Percentiles rank a stretch among this genome's conserved stretches.
Conservation (phyloP, 2,797 vertebrate genomes). For the Bovichtus variegatus region DNA sequence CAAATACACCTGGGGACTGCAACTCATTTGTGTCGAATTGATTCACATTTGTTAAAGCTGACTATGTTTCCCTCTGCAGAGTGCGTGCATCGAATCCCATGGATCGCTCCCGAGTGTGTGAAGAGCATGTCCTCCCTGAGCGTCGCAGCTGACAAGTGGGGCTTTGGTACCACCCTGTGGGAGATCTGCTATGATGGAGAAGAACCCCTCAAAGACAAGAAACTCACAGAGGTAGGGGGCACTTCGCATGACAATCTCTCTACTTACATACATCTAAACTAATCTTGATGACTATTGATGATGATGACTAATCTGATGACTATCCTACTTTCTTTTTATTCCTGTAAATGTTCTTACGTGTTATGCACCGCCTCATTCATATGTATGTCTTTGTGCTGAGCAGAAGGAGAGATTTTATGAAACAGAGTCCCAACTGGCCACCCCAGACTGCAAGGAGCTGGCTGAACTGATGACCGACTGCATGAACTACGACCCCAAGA, state of each 20-base stretch:
- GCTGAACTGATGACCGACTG: conserved; percentile 97
- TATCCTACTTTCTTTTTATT: too few species aligned
- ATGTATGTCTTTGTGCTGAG: conserved; percentile 49
- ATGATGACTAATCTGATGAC: too few species aligned
- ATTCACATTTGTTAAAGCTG: not conserved
- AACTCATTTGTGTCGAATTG: not conserved
- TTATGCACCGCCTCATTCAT: not conserved
- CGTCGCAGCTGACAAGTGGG: conserved; percentile 97
- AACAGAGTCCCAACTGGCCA: conserved; percentile 89
- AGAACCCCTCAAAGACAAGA: conserved; percentile 95
- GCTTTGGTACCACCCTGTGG: conserved; percentile 98
- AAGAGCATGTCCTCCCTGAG: conserved; percentile 88
- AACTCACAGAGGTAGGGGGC: conserved; percentile 90
- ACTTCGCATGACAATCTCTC: not conserved
- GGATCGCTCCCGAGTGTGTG: conserved; percentile 97
- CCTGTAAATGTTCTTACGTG: too few species aligned
- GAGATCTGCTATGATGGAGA: conserved; percentile 99
- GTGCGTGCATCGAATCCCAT: conserved; percentile 94
- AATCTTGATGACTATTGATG: too few species aligned
- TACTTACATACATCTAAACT: too few species aligned
- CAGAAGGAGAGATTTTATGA: conserved; percentile 98
- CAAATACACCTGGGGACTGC: not conserved
- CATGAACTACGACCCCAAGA: conserved; percentile 97
- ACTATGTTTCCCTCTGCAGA: conserved; percentile 80
- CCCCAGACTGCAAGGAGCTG: conserved; percentile 93